Percentiles rank a stretch among this genome's conserved stretches.
phyloP scores from a whole-genome alignment of 2,797 vertebrate species.

The Sparidentex hasta region DNA sequence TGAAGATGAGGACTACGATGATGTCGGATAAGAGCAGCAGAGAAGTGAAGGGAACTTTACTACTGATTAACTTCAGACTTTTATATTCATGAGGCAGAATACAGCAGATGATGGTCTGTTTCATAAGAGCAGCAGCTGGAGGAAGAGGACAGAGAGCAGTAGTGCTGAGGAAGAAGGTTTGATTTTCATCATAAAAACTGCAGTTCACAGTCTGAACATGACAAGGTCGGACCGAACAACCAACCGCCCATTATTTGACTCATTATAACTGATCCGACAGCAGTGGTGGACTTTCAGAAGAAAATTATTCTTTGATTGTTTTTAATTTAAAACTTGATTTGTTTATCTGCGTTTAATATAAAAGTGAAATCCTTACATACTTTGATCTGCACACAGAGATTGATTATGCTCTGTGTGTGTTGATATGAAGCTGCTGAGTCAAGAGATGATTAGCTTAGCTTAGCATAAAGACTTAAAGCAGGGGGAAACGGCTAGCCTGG shows the following conservation, averaged over 20 bases:
- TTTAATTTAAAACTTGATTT: background rate
- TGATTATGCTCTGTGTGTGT: too few relatives aligned
- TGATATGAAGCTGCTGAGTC: too few relatives aligned
- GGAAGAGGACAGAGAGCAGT: background rate
- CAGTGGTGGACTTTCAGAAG: background rate
- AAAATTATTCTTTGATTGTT: background rate
- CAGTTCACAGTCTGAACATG: too few relatives aligned
- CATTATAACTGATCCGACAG: background rate
- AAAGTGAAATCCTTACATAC: background rate
- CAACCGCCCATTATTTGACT: background rate
- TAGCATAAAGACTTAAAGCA: background rate
- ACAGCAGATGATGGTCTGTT: background rate
- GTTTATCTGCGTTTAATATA: background rate
- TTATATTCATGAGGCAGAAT: background rate
- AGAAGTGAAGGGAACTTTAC: too few relatives aligned
- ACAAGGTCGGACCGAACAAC: background rate
- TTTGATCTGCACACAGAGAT: too few relatives aligned
- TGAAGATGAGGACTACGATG: constrained; percentile 71
- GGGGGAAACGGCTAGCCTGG: background rate
- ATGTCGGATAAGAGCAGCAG: constrained; percentile 66
- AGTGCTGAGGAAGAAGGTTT: background rate
- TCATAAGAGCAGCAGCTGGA: background rate
- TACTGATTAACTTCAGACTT: background rate
- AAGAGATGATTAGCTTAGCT: background rate
- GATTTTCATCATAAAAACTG: too few relatives aligned